Conservation (phyloP, 2,888 invertebrate genomes). For the Temnothorax unifasciatus region DNA sequence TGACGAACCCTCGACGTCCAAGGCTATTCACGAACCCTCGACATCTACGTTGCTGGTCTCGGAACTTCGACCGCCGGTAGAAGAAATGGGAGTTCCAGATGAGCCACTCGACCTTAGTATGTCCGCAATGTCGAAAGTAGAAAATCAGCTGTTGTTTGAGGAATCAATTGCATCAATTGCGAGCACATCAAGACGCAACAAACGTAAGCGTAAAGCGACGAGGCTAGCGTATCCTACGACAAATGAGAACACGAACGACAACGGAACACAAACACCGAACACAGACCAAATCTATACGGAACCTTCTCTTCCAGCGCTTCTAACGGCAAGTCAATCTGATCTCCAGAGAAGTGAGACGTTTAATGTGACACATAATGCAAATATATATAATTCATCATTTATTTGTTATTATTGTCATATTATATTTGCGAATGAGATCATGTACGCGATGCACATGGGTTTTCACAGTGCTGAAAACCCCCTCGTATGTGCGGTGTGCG, state of each 20-base stretch:
- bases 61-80: background rate
- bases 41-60: too few relatives aligned
- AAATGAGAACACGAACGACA: background rate
- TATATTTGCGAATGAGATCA: background rate
- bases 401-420: constrained; percentile 8
- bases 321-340: background rate
- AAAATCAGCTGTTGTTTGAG: background rate
- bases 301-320: background rate
- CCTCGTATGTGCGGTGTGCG: background rate
- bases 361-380: background rate
- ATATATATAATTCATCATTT: background rate
- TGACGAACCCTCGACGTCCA: background rate
- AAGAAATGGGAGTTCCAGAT: background rate
- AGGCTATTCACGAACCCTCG: background rate
- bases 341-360: too few relatives aligned
- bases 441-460: constrained; percentile 11
- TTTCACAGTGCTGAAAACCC: background rate
- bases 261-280: background rate
- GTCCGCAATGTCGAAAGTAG: background rate
- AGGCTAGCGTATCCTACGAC: background rate
- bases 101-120: constrained; percentile 21
- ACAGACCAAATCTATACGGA: too few relatives aligned
- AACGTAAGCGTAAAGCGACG: constrained; percentile 19
- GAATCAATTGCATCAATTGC: constrained; percentile 67
- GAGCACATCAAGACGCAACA: background rate